phyloP scores from a whole-genome alignment of 2,113 vertebrate genomes.

The Tinamus guttatus region DNA sequence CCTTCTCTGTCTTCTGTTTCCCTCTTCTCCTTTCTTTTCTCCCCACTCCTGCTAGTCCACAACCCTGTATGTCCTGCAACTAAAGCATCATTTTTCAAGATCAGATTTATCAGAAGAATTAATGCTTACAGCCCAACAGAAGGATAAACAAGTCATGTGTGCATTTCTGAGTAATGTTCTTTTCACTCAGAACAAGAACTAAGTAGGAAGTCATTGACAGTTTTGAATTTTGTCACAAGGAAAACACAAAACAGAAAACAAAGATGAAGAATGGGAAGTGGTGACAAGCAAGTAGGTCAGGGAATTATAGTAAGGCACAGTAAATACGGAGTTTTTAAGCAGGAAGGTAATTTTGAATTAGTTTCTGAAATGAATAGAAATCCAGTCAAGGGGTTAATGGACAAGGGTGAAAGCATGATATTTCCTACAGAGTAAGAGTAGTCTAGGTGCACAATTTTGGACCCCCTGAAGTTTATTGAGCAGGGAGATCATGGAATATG shows the following conservation, averaged over 20 bases:
- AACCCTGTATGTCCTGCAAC: background rate
- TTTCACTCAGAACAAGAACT: background rate
- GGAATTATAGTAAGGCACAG: background rate
- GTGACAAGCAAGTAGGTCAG: background rate
- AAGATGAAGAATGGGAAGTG: background rate
- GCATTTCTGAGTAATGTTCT: background rate
- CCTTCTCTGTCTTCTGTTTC: background rate
- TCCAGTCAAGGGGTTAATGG: background rate
- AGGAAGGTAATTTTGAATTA: background rate
- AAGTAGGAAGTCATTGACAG: background rate
- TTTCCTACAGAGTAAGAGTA: background rate
- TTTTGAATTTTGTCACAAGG: background rate
- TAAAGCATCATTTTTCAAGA: background rate
- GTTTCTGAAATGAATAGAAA: background rate
- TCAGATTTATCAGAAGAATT: background rate
- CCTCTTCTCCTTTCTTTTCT: background rate
- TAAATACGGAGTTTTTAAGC: background rate
- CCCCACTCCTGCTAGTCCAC: fast-evolving
- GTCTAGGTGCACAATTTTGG: background rate
- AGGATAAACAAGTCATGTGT: background rate
- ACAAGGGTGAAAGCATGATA: background rate
- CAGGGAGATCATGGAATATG: background rate
- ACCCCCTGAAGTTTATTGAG: background rate
- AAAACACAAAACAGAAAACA: background rate
- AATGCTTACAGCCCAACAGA: background rate